These are phyloP conservation scores for Polyommatus iphigenia DNA, from an alignment of 2,888 invertebrate species.

Conservation along the genomic window DNA sequence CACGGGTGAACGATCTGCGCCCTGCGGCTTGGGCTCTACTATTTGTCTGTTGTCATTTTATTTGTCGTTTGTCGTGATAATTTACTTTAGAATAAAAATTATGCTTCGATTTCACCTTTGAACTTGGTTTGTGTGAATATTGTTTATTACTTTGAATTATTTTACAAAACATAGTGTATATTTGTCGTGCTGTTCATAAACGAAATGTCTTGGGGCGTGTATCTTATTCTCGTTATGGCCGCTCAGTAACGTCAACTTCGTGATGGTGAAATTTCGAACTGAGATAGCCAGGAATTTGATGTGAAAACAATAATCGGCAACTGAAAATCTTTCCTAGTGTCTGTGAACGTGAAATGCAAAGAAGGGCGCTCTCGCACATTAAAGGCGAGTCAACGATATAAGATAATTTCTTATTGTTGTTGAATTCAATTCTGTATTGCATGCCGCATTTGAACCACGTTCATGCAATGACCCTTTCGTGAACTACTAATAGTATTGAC, in stretches of 20 bases:
- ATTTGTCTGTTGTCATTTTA: slow-evolving; percentile 34
- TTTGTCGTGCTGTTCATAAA: slow-evolving; percentile 36
- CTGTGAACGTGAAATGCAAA: slow-evolving; percentile 75
- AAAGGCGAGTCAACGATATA: slow-evolving; percentile 66
- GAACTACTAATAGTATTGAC: slow-evolving; percentile 52
- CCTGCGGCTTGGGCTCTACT: slow-evolving; percentile 30
- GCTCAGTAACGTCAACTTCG: slow-evolving; percentile 64
- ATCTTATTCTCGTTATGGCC: slow-evolving; percentile 62
- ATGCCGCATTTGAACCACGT: slow-evolving; percentile 51
- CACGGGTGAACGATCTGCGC: slow-evolving; percentile 12
- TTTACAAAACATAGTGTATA: slow-evolving; percentile 5
- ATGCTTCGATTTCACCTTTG: slow-evolving; percentile 33
- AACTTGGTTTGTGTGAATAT: slow-evolving; percentile 33
- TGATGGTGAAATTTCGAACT: slow-evolving; percentile 58
- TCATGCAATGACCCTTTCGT: slow-evolving; percentile 57
- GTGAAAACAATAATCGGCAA: slow-evolving; percentile 54
- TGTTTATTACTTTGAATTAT: slow-evolving; percentile 30
- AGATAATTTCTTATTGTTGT: slow-evolving; percentile 48
- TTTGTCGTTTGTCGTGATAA: slow-evolving; percentile 33
- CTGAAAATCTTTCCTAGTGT: slow-evolving; percentile 57
- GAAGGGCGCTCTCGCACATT: slow-evolving; percentile 72
- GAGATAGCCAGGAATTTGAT: slow-evolving; percentile 56
- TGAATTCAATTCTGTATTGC: slow-evolving; percentile 46
- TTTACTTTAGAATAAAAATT: slow-evolving; percentile 29
- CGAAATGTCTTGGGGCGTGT: slow-evolving; percentile 57